Evolutionary conservation across 92 coral and sea anemone genomes (phyloP).

Genomic region (Scolanthus callimorphus): DNA sequence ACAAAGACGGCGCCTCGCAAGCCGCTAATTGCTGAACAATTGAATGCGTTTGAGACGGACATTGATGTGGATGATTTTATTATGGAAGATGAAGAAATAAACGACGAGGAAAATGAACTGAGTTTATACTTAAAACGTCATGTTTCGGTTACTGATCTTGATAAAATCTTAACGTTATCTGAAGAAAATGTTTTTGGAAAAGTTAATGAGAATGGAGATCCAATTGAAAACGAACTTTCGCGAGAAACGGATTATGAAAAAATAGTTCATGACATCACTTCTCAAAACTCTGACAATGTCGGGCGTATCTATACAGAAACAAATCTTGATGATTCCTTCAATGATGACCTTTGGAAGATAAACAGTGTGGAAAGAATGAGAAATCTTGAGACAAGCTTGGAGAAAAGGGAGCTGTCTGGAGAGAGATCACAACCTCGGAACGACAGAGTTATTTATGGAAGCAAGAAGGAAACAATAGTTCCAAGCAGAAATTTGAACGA

Average conservation of each 20-base stretch:
- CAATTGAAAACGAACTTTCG: constrained; percentile 1
- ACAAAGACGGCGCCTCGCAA: too few relatives aligned
- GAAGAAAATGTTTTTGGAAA: constrained; percentile 1
- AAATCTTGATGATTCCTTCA: constrained; percentile 2
- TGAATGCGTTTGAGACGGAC: constrained; percentile 70
- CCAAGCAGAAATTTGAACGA: neutral
- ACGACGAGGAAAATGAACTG: constrained; percentile 38
- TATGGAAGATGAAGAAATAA: constrained; percentile 29
- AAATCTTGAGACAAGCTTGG: neutral
- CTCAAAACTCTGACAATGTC: neutral
- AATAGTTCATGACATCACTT: constrained; percentile 10
- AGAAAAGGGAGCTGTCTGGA: neutral
- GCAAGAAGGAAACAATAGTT: neutral
- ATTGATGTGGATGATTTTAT: constrained; percentile 71
- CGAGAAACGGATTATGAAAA: constrained; percentile 21
- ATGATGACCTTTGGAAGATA: neutral
- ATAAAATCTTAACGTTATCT: constrained; percentile 34
- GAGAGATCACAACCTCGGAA: neutral
- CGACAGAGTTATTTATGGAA: neutral
- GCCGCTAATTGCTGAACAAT: neutral
- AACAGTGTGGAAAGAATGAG: neutral
- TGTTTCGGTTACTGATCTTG: constrained; percentile 81
- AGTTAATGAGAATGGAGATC: constrained; percentile 7
- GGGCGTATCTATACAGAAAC: constrained; percentile 5
- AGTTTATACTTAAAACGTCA: constrained; percentile 69